Percentiles rank a stretch among this genome's conserved stretches.
Conservation (phyloP, 2,888 invertebrate genomes). For the Stictocephala bisonia region DNA sequence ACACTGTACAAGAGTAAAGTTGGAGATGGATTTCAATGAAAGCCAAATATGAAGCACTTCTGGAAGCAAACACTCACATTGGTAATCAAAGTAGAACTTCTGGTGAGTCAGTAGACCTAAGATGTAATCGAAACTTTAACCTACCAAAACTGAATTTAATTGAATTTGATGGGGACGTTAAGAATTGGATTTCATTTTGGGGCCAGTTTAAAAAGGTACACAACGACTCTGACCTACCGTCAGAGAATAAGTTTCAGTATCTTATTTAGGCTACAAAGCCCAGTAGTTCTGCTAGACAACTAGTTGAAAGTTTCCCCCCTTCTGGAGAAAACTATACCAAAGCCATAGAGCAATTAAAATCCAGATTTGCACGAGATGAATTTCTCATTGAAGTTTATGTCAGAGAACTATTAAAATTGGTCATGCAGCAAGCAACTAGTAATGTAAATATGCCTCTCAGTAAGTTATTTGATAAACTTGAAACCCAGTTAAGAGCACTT, state of each 20-base stretch:
- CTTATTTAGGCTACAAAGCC: slow-evolving; percentile 47
- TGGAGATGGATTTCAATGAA: background rate
- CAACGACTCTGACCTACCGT: slow-evolving; percentile 50
- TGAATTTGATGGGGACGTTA: slow-evolving; percentile 56
- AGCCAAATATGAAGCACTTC: background rate
- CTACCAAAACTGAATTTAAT: slow-evolving; percentile 48
- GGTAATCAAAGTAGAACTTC: too few relatives aligned
- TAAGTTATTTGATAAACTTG: slow-evolving; percentile 58
- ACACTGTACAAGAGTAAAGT: background rate
- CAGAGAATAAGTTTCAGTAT: slow-evolving; percentile 58
- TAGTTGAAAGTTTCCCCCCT: slow-evolving; percentile 57
- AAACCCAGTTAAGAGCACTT: slow-evolving; percentile 59
- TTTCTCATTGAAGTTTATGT: slow-evolving; percentile 58
- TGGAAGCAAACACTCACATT: background rate
- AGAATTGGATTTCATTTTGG: slow-evolving; percentile 59
- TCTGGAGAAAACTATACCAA: slow-evolving; percentile 58
- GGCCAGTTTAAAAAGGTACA: slow-evolving; percentile 57
- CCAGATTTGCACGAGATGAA: slow-evolving; percentile 56
- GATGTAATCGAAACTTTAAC: background rate
- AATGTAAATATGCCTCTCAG: background rate
- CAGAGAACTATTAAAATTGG: slow-evolving; percentile 58
- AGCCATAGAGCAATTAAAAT: slow-evolving; percentile 53
- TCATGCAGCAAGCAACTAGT: slow-evolving; percentile 56
- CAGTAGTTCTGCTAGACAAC: slow-evolving; percentile 54
- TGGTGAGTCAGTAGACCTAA: background rate